Evolutionary conservation across 2,797 vertebrate species (phyloP).

Genomic region (Syngnathus rostellatus): DNA sequence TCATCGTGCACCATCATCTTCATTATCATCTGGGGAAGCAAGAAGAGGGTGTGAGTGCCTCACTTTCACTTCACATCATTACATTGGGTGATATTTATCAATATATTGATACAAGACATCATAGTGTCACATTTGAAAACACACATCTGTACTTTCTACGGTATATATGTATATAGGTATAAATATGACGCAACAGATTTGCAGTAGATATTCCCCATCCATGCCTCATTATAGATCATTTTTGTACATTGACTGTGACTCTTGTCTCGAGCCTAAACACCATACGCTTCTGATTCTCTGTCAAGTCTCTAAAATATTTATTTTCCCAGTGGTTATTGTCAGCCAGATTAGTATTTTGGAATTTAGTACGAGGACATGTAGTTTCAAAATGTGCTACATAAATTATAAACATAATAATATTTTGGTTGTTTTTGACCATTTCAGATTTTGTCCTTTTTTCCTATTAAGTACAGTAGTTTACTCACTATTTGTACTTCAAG

Average conservation of each 20-base stretch:
- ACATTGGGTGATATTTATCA: too few species aligned
- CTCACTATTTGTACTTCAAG: background rate
- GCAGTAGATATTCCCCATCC: background rate
- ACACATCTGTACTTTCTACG: too few species aligned
- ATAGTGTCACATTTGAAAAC: too few species aligned
- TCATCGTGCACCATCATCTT: conserved; percentile 18
- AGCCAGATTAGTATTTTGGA: background rate
- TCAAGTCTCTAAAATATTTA: background rate
- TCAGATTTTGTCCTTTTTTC: background rate
- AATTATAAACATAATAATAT: background rate
- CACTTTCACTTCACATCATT: background rate
- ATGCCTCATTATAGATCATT: background rate
- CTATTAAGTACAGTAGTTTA: background rate
- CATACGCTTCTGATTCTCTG: background rate
- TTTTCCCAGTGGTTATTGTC: background rate
- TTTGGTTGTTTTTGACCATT: background rate
- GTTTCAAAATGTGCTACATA: too few species aligned
- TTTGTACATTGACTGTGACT: background rate
- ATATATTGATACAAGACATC: too few species aligned
- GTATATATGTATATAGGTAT: too few species aligned
- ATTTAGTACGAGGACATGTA: background rate
- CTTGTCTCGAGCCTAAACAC: too few species aligned
- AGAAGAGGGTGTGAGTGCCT: background rate
- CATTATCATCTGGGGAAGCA: conserved; percentile 1
- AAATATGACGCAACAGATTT: background rate